Evolutionary conservation across 2,113 vertebrate genomes (phyloP), one percentile per base, ranked within the genome.

Genomic region (Phrynosoma blainvillii): DNA sequence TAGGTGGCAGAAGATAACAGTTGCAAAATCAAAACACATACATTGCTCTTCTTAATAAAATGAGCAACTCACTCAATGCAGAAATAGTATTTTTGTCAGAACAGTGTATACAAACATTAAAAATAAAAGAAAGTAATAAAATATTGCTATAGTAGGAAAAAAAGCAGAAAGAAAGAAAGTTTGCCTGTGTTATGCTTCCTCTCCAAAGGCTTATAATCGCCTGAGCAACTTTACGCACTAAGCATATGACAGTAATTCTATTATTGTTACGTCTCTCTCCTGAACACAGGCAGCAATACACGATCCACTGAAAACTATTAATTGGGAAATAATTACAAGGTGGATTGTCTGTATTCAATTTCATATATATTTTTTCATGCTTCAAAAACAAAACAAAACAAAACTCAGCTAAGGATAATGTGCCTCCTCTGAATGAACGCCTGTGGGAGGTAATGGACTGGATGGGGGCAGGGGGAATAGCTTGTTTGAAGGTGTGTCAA

Each of bases 1-100:
- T 96, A 97, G 96, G 85, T 95, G 95, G 95, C 93, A 94, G 71
- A 93, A 92, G 87, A 94, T 79, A 90, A 79, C 85, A 5, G 87
- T 78, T 4, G 10, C 25, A n/a, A 71, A 84, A 32, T 40, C 75
- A 70, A 36, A 14, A 73, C 6, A 8, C 4, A 77, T 23, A 62
- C 71, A 87, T 21, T 66, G 3, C 13, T 77, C 3, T 65, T 82
- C 23, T 25, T 27, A 87, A n/a, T 52, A 84, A 77, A 86, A 2
- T 81, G 36, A 89, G 25, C 6, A 90, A 74, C 80, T 89, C 30
- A 6, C 88, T 80, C 0, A 88, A 42, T 18, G 88, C 9, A 86
- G 82, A 92, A 88, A 66, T 3, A 25, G 5, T 42, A n/a, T 12
- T 92, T 62, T 77, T 23, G 77, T 40, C 42, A 83, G 14, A 83